Conservation (phyloP, 2,113 vertebrate species). For the Cyanoliseus patagonus region DNA sequence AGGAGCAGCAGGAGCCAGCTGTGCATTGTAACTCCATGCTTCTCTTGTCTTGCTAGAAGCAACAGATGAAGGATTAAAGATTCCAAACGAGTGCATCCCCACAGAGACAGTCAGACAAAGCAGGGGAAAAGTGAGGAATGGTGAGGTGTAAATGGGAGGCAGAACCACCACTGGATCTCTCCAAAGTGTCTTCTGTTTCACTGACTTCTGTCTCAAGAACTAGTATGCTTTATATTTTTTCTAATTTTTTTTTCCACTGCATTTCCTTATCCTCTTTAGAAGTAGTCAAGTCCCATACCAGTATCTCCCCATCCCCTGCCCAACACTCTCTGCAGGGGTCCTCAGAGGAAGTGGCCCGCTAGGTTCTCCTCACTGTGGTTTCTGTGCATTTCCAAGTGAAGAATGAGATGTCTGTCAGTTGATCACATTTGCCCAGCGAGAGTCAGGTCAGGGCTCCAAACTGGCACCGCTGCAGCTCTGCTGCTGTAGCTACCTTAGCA, state of each 20-base stretch:
- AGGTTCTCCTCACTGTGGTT: background rate
- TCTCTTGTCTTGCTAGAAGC: background rate
- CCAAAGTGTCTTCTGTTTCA: background rate
- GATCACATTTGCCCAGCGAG: background rate
- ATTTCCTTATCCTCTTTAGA: background rate
- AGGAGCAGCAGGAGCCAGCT: background rate
- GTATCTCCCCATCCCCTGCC: background rate
- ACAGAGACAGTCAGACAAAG: background rate
- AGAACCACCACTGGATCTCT: background rate
- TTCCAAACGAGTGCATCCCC: background rate
- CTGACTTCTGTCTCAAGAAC: background rate
- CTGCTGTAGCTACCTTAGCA: background rate
- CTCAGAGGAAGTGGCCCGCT: background rate
- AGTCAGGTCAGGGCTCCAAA: background rate
- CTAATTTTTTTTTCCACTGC: background rate
- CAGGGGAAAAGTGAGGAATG: background rate
- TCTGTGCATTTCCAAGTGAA: background rate
- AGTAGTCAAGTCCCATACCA: rapidly evolving
- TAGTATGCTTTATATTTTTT: background rate
- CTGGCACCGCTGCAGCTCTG: background rate
- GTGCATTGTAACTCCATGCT: background rate
- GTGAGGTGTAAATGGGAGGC: background rate
- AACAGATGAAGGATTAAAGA: background rate
- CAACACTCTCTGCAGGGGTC: rapidly evolving
- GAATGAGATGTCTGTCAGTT: background rate